phyloP scores from a whole-genome alignment of 2,113 vertebrate genomes.

The Paradoxurus hermaphroditus region DNA sequence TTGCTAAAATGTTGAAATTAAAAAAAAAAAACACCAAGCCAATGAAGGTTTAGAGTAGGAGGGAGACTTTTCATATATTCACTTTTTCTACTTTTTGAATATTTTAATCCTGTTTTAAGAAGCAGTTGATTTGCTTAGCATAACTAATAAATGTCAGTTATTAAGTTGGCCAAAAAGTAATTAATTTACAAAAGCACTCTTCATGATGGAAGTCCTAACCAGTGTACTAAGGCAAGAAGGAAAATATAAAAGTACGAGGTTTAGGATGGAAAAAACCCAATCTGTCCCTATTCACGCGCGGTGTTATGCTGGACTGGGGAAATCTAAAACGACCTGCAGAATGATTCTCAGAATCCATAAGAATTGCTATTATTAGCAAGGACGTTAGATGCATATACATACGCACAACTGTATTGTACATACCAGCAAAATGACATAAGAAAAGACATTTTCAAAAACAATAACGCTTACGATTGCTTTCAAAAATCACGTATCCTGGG shows the following conservation, averaged over 20 bases:
- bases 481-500: neutral
- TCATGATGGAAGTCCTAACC: neutral
- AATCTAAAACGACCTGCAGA: neutral
- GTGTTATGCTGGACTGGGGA: neutral
- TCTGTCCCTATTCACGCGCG: neutral
- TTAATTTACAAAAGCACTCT: neutral
- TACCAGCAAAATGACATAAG: neutral
- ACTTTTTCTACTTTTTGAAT: neutral
- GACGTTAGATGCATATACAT: neutral
- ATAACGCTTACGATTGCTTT: neutral
- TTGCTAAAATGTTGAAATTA: neutral
- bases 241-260: neutral
- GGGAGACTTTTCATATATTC: neutral
- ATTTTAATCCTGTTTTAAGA: neutral
- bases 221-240: neutral
- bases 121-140: neutral
- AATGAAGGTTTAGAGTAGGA: neutral
- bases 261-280: neutral
- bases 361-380: neutral
- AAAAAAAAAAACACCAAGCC: neutral
- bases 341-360: neutral
- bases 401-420: neutral
- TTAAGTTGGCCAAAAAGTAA: neutral
- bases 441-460: neutral
- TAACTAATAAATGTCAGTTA: neutral